phyloP scores from a whole-genome alignment of 2,888 invertebrate genomes.

The Stenoptilia bipunctidactyla region DNA sequence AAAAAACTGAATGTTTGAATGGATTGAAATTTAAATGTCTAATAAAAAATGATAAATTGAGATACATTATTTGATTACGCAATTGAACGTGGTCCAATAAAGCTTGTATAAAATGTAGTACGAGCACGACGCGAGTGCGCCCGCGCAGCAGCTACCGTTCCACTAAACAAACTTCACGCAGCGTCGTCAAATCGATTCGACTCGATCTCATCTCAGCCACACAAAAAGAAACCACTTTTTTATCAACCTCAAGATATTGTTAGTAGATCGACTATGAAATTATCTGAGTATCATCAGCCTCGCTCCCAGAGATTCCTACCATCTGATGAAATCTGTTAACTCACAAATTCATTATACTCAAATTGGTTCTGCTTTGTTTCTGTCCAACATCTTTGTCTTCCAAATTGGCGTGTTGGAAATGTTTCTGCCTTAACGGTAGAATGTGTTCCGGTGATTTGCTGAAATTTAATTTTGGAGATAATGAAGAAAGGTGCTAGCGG shows the following conservation, averaged over 20 bases:
- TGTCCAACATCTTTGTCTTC: slow-evolving; percentile 60
- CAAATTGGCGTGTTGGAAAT: slow-evolving; percentile 42
- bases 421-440: slow-evolving; percentile 29
- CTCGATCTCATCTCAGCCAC: slow-evolving; percentile 51
- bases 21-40: no score
- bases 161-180: slow-evolving; percentile 68
- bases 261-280: slow-evolving; percentile 61
- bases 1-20: no score
- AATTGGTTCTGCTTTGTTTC: slow-evolving; percentile 63
- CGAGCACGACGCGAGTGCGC: slow-evolving; percentile 37
- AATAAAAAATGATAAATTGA: neutral
- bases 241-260: slow-evolving; percentile 46
- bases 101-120: slow-evolving; percentile 19
- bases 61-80: neutral
- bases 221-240: slow-evolving; percentile 52
- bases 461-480: slow-evolving; percentile 45
- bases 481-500: slow-evolving; percentile 30
- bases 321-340: slow-evolving; percentile 41
- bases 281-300: slow-evolving; percentile 46
- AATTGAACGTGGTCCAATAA: slow-evolving; percentile 6
- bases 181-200: slow-evolving; percentile 57
- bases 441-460: slow-evolving; percentile 35
- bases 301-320: slow-evolving; percentile 41
- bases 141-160: slow-evolving; percentile 39
- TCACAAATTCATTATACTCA: slow-evolving; percentile 44